Evolutionary conservation across 2,888 invertebrate genomes (phyloP), one percentile per base, ranked within the genome.

Genomic region (Eupithecia insigniata): DNA sequence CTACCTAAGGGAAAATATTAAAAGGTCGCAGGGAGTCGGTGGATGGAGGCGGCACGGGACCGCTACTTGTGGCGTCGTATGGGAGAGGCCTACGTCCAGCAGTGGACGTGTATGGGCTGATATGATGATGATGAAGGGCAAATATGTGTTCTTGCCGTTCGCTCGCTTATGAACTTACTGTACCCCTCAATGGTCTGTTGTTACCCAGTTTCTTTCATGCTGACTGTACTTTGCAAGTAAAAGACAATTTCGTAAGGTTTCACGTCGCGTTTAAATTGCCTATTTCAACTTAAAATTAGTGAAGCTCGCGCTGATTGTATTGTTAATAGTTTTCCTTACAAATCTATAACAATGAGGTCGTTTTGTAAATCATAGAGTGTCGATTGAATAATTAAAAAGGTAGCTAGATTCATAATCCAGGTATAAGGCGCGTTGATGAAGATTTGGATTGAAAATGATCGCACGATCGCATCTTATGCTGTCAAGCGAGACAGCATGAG

Each of bases 161-260:
- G 12, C 1, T 36, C 36, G 36, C 39, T 39, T 16, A 43, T 0
- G 18, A 1, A 43, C 18, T 12, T 43, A 43, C 6, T 12, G 6
- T 6, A 6, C 18, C 18, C 46, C 46, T 0, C 6, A n/a, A n/a
- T 46, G n/a, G 18, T n/a, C n/a, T n/a, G 46, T 8, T 16, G 30
- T 28, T 58, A 58, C 14, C 28, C 51, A 22, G 26, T 55, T 55
- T 60, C 6, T 58, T 14, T 60, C 16, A 30, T 30, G 60, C 16
- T 60, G 18, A 30, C 60, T 60, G 58, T 58, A 60, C 28, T 30
- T 68, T 46, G 65, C 67, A 67, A 66, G 39, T 28, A 71, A 74
- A 74, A 75, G 69, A 71, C 72, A 75, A 67, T 65, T 16, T 74
- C 55, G 22, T 55, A 55, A 51, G 22, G 46, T 51, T 22, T 51